Conservation (phyloP, 2,888 invertebrate genomes). For the Drepana falcataria region DNA sequence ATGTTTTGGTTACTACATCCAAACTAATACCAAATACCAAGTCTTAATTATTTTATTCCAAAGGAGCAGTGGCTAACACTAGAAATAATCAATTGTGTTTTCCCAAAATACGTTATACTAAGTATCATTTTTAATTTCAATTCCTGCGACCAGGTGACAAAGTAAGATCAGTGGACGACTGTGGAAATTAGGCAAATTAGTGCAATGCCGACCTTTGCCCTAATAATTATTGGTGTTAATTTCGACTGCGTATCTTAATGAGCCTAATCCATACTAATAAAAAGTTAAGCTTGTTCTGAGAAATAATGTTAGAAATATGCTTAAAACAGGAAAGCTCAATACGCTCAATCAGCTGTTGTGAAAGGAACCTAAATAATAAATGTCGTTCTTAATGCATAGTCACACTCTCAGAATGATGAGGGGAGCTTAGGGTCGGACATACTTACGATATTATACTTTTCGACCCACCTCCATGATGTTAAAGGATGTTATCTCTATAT, state of each 20-base stretch:
- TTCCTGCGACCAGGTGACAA: slow-evolving; percentile 13
- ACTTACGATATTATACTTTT: slow-evolving; percentile 13
- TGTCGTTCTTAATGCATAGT: background rate
- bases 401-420: background rate
- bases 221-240: slow-evolving; percentile 18
- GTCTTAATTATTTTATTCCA: no score
- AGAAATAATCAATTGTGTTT: no score
- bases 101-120: no score
- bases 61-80: no score
- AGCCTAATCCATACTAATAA: background rate
- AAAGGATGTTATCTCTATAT: slow-evolving; percentile 8
- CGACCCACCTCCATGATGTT: slow-evolving; percentile 19
- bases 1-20: no score
- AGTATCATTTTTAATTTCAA: background rate
- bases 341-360: background rate
- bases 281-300: no score
- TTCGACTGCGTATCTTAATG: background rate
- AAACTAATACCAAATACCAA: no score
- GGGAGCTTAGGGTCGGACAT: slow-evolving; percentile 16
- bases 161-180: slow-evolving; percentile 30
- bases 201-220: slow-evolving; percentile 26
- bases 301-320: no score
- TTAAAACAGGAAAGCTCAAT: background rate
- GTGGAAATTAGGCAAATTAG: slow-evolving; percentile 40
- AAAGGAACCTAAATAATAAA: background rate